Conservation (phyloP, 1,140 invertebrate species). For the Ips nitidus region DNA sequence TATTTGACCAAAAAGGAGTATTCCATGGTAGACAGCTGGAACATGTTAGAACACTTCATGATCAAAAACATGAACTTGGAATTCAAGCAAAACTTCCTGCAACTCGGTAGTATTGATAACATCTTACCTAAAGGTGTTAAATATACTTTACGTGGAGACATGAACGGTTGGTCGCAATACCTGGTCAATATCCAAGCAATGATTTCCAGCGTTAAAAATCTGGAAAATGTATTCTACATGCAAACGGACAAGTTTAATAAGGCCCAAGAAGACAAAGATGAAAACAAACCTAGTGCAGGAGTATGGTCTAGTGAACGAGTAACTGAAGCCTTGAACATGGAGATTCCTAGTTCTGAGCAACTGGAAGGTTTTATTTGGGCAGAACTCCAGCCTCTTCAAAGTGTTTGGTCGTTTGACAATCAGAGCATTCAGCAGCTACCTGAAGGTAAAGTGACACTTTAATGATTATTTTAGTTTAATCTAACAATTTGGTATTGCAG, state of each 20-base stretch:
- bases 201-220: slow-evolving; percentile 57
- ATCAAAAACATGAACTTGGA: slow-evolving; percentile 54
- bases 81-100: slow-evolving; percentile 50
- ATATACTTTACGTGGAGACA: slow-evolving; percentile 48
- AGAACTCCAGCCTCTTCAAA: slow-evolving; percentile 22
- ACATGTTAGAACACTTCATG: slow-evolving; percentile 51
- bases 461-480: not conserved
- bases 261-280: slow-evolving; percentile 26
- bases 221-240: slow-evolving; percentile 51
- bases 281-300: slow-evolving; percentile 28
- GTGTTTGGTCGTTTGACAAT: slow-evolving; percentile 57
- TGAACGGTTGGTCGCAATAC: slow-evolving; percentile 51
- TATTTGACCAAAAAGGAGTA: slow-evolving; percentile 59
- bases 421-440: slow-evolving; percentile 53
- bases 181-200: slow-evolving; percentile 44
- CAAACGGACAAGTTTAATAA: slow-evolving; percentile 39
- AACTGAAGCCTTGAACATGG: slow-evolving; percentile 59
- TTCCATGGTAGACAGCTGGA: slow-evolving; percentile 56
- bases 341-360: slow-evolving; percentile 55
- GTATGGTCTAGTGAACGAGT: slow-evolving; percentile 55
- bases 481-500: slow-evolving; percentile 39
- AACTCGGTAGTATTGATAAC: slow-evolving; percentile 60
- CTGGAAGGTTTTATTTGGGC: slow-evolving; percentile 59
- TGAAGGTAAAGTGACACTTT: slow-evolving; percentile 19
- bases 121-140: slow-evolving; percentile 56